A percentile compares a stretch with the other conserved stretches of the same genome.
Evolutionary conservation across 2,113 vertebrate genomes (phyloP).

Genomic region (Cephalophus harveyi): DNA sequence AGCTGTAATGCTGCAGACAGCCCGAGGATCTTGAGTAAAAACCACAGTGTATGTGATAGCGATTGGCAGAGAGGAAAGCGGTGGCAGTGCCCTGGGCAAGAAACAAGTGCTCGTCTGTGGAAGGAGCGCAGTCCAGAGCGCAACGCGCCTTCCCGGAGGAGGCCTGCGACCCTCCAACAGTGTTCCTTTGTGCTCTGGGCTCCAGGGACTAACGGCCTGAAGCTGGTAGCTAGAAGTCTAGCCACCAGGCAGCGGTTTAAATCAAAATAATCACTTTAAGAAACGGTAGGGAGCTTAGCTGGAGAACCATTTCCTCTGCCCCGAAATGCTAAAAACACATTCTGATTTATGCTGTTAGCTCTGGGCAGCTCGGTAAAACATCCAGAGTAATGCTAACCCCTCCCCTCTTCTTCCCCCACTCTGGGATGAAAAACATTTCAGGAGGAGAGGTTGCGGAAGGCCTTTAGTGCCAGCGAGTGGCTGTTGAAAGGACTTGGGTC

Average conservation of each 20-base stretch:
- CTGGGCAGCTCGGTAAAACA: not conserved
- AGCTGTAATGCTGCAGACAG: not conserved
- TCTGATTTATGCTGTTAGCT: conserved; percentile 37
- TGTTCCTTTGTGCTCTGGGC: conserved; percentile 46
- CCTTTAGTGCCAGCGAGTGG: conserved; percentile 15
- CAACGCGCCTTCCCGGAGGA: not conserved
- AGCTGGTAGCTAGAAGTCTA: not conserved
- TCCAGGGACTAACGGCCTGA: not conserved
- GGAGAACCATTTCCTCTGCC: conserved; percentile 42
- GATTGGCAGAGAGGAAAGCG: not conserved
- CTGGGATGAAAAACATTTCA: not conserved
- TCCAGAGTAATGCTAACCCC: not conserved
- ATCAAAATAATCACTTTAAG: conserved; percentile 66
- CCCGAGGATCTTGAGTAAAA: not conserved
- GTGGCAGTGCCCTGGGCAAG: not conserved
- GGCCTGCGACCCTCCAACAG: not conserved
- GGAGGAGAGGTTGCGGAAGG: not conserved
- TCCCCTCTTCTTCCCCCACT: not conserved
- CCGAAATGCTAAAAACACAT: not conserved
- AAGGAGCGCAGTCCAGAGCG: not conserved
- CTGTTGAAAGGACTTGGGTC: not conserved
- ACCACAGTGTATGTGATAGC: not conserved
- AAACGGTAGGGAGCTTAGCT: conserved; percentile 53
- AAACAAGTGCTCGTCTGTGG: conserved; percentile 12
- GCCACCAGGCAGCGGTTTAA: conserved; percentile 53